Conservation (phyloP, 2,797 vertebrate genomes). For the Podarcis lilfordi region DNA sequence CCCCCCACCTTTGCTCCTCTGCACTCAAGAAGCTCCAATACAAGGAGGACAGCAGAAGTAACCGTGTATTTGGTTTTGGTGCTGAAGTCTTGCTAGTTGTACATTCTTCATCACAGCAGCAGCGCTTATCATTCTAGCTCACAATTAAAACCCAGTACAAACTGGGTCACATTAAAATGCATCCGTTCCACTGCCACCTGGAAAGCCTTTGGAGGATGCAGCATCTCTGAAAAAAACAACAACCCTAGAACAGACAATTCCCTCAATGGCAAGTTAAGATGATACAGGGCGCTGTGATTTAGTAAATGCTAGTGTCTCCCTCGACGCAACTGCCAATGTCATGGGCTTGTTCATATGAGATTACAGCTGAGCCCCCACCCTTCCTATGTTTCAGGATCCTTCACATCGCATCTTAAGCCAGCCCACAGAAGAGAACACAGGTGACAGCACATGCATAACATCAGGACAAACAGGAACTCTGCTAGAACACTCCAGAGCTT, state of each 20-base stretch:
- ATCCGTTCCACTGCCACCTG: slow-evolving; percentile 22
- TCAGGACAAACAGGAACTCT: slow-evolving; percentile 58
- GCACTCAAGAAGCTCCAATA: slow-evolving; percentile 32
- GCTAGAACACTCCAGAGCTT: slow-evolving; percentile 45
- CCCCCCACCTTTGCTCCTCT: slow-evolving; percentile 22
- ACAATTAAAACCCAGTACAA: not conserved
- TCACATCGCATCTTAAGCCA: slow-evolving; percentile 38
- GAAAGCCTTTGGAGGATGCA: slow-evolving; percentile 23
- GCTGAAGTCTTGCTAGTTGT: slow-evolving; percentile 26
- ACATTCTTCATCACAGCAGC: slow-evolving; percentile 50
- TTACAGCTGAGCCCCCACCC: not conserved
- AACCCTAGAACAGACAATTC: not conserved
- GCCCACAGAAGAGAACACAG: slow-evolving; percentile 52
- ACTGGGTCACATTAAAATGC: slow-evolving; percentile 31
- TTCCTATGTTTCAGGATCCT: slow-evolving; percentile 16
- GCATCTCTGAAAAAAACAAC: slow-evolving; percentile 21
- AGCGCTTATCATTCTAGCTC: slow-evolving; percentile 19
- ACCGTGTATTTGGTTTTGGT: not conserved
- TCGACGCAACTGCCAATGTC: slow-evolving; percentile 44
- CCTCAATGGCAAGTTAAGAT: not conserved
- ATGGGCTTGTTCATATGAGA: not conserved
- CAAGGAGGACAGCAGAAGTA: slow-evolving; percentile 38
- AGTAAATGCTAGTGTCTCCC: slow-evolving; percentile 28
- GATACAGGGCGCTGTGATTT: not conserved
- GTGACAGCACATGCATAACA: slow-evolving; percentile 33